Evolutionary conservation across 2,797 vertebrate species (phyloP).

Genomic region (Phataginus tetradactyla): DNA sequence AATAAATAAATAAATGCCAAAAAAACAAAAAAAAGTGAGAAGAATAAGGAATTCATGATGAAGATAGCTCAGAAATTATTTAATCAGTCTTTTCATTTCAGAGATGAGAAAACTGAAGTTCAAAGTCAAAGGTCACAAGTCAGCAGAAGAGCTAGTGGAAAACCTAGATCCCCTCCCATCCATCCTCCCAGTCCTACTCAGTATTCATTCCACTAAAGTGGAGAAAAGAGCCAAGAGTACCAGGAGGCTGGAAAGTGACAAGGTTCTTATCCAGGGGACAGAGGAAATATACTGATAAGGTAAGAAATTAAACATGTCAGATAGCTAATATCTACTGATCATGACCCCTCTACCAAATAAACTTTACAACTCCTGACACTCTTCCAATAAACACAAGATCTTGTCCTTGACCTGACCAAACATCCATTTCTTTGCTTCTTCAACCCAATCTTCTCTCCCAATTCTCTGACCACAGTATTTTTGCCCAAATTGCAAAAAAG

Average conservation of each 20-base stretch:
- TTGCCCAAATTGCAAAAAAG: neutral
- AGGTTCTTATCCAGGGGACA: neutral
- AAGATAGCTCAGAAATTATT: conserved; percentile 36
- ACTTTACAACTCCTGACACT: neutral
- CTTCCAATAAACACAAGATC: neutral
- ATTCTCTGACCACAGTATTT: conserved; percentile 26
- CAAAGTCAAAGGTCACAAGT: conserved; percentile 11
- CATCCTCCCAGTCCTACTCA: neutral
- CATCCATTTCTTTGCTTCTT: neutral
- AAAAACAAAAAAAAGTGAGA: neutral
- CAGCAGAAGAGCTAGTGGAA: neutral
- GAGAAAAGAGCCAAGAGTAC: neutral
- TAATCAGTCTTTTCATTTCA: neutral
- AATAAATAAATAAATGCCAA: too few relatives aligned
- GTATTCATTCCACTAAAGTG: neutral
- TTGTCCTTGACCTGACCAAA: conserved; percentile 21
- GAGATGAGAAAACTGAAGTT: conserved; percentile 29
- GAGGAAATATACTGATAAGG: neutral
- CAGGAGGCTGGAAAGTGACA: neutral
- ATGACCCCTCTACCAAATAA: neutral
- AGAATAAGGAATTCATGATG: conserved; percentile 19
- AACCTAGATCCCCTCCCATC: neutral
- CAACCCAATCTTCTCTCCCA: neutral
- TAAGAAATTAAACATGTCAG: neutral
- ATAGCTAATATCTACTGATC: neutral